phyloP scores from a whole-genome alignment of 2,888 invertebrate species.

The Plutella xylostella region DNA sequence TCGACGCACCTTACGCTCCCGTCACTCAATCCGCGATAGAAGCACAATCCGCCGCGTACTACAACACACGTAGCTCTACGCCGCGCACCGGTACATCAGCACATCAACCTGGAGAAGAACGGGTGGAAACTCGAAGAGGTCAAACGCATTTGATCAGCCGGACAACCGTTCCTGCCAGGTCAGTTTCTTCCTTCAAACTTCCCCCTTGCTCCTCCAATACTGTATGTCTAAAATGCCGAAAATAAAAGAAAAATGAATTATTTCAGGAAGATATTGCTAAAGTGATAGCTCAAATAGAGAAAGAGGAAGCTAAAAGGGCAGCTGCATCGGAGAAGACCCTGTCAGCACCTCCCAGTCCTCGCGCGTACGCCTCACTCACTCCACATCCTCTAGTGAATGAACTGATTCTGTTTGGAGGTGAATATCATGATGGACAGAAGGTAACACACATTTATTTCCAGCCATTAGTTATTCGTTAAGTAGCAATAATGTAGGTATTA shows the following conservation, averaged over 20 bases:
- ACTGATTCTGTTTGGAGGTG: constrained; percentile 91
- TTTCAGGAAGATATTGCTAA: constrained; percentile 83
- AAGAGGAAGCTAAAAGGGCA: constrained; percentile 77
- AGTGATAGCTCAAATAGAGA: constrained; percentile 82
- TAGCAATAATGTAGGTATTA: too few species aligned
- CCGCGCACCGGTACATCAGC: too few species aligned
- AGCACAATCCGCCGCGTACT: too few species aligned
- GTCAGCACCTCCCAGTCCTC: constrained; percentile 74
- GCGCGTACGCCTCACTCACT: constrained; percentile 84
- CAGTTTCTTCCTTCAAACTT: background rate
- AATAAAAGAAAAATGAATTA: too few species aligned
- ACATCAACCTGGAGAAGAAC: too few species aligned
- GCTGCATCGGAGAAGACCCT: constrained; percentile 74
- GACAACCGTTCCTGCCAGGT: too few species aligned
- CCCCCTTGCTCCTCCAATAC: background rate
- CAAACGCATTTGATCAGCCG: too few species aligned
- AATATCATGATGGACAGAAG: constrained; percentile 89
- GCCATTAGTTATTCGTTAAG: constrained; percentile 1
- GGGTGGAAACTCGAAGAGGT: too few species aligned
- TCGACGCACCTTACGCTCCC: too few species aligned
- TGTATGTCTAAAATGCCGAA: too few species aligned
- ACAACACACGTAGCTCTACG: too few species aligned
- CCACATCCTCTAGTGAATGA: constrained; percentile 88
- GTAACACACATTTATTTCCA: constrained; percentile 53
- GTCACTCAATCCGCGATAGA: too few species aligned